Percentiles rank a stretch among this genome's conserved stretches.
Conservation (phyloP, 2,888 invertebrate genomes). For the Nephrocerus scutellatus region DNA sequence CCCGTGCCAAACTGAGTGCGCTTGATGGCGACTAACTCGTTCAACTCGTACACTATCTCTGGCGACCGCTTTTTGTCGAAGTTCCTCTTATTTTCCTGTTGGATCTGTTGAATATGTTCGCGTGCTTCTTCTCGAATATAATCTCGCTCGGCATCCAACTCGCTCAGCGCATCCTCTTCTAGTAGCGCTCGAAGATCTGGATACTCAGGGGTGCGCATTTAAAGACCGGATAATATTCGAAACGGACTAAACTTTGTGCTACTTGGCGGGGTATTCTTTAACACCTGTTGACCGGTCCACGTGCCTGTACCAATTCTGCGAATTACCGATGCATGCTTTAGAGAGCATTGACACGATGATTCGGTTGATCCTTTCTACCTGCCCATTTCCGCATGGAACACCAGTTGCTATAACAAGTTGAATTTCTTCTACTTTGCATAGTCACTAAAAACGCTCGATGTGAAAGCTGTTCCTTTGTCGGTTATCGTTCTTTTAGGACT, state of each 20-base stretch:
- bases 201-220: constrained; percentile 3
- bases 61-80: constrained; percentile 1
- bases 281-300: constrained; percentile 16
- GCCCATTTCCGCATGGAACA: constrained; percentile 33
- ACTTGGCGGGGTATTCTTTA: constrained; percentile 19
- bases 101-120: constrained; percentile 3
- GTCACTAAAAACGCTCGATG: constrained; percentile 30
- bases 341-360: constrained; percentile 32
- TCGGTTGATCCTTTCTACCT: constrained; percentile 33
- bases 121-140: constrained; percentile 3
- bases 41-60: constrained; percentile 1
- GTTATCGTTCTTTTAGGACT: constrained; percentile 30
- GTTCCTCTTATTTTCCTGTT: constrained; percentile 4
- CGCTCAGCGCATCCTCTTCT: not conserved
- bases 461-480: constrained; percentile 40
- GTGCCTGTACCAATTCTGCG: constrained; percentile 29
- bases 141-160: not conserved
- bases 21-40: constrained; percentile 16
- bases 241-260: constrained; percentile 6
- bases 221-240: constrained; percentile 6
- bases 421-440: constrained; percentile 28
- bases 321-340: constrained; percentile 31
- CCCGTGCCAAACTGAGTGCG: constrained; percentile 16
- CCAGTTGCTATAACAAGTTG: constrained; percentile 29
- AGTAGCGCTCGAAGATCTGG: constrained; percentile 1